phyloP scores from a whole-genome alignment of 2,797 vertebrate species.

The Chaetophractus vellerosus region DNA sequence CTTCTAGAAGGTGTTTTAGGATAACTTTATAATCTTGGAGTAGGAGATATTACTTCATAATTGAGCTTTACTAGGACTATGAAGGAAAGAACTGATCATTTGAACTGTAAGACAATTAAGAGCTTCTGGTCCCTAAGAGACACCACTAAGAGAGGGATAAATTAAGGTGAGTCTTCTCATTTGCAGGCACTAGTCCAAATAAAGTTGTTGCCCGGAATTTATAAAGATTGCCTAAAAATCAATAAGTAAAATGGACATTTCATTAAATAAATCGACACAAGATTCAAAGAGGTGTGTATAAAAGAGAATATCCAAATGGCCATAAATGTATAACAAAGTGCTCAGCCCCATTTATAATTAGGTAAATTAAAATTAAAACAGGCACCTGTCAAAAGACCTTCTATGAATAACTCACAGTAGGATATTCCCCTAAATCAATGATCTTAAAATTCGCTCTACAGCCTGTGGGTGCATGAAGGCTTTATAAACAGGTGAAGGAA shows the following conservation, averaged over 20 bases:
- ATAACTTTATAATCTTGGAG: not conserved
- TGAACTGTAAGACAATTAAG: not conserved
- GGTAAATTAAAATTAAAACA: not conserved
- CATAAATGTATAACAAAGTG: not conserved
- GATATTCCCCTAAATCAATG: not conserved
- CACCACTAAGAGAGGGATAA: not conserved
- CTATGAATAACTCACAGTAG: not conserved
- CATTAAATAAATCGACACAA: not conserved
- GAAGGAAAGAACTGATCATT: not conserved
- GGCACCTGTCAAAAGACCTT: not conserved
- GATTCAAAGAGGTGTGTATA: not conserved
- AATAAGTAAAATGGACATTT: not conserved
- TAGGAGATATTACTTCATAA: not conserved
- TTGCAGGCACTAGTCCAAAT: not conserved
- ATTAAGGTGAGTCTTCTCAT: not conserved
- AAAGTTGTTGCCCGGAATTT: not conserved
- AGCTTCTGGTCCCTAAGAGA: not conserved
- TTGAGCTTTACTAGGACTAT: not conserved
- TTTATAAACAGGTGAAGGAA: not conserved
- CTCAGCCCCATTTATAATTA: not conserved
- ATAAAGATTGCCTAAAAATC: not conserved
- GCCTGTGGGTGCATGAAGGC: fast-evolving
- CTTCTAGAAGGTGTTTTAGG: not conserved
- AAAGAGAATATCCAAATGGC: not conserved
- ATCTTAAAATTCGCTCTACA: not conserved